Conservation (phyloP, 1,140 invertebrate species). For the Helicoverpa armigera region DNA sequence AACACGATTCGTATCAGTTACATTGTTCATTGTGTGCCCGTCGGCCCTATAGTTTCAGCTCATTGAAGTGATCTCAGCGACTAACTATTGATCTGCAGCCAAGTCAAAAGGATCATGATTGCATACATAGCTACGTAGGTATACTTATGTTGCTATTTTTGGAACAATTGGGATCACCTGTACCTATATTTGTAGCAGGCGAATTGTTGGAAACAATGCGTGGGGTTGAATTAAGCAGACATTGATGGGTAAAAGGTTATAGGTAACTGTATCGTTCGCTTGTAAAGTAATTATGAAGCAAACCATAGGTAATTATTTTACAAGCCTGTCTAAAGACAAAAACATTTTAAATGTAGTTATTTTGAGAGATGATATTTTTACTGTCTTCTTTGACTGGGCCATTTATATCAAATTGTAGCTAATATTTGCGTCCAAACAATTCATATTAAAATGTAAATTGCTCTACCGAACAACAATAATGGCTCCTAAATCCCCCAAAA, state of each 20-base stretch:
- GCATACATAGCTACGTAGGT: neutral
- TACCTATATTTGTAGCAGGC: neutral
- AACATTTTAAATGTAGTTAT: too few relatives aligned
- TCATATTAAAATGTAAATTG: neutral
- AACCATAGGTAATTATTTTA: too few relatives aligned
- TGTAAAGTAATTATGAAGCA: too few relatives aligned
- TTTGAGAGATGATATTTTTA: too few relatives aligned
- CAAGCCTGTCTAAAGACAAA: too few relatives aligned
- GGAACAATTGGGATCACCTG: neutral
- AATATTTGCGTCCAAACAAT: too few relatives aligned
- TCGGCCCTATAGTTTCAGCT: constrained; percentile 40
- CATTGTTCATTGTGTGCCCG: constrained; percentile 28
- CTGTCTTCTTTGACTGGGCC: too few relatives aligned
- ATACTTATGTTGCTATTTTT: neutral
- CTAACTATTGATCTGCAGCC: constrained; percentile 29
- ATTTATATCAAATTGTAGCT: too few relatives aligned
- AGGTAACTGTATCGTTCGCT: too few relatives aligned
- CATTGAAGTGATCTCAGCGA: constrained; percentile 31
- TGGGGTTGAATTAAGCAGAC: too few relatives aligned
- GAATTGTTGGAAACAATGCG: constrained; percentile 8
- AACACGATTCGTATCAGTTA: constrained; percentile 39
- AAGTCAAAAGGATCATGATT: constrained; percentile 36
- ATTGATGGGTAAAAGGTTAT: too few relatives aligned
- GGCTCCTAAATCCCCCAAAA: constrained; percentile 19
- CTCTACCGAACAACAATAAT: constrained; percentile 10